phyloP scores from a whole-genome alignment of 2,888 invertebrate genomes.

The Patella ulyssiponensis region DNA sequence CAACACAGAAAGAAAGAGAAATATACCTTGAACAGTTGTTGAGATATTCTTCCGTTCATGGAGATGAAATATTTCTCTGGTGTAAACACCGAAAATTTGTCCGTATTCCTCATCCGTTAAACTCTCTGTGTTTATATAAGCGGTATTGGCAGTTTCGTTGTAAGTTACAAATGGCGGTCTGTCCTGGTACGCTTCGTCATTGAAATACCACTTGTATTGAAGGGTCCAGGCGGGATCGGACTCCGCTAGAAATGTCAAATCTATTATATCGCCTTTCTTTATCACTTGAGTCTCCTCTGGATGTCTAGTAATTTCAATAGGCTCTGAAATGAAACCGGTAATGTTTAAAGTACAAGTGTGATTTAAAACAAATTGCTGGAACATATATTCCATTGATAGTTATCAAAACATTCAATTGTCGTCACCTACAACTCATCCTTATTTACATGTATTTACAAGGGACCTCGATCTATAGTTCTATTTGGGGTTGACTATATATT shows the following conservation, averaged over 20 bases:
- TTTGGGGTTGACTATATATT: too few relatives aligned
- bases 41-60: background rate
- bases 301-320: background rate
- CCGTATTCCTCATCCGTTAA: conserved; percentile 12
- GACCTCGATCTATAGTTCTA: too few relatives aligned
- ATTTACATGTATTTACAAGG: too few relatives aligned
- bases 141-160: background rate
- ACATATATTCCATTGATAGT: too few relatives aligned
- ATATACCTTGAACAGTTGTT: too few relatives aligned
- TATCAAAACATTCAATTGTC: too few relatives aligned
- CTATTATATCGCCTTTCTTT: background rate
- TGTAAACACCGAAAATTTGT: conserved; percentile 6
- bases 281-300: background rate
- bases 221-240: conserved; percentile 13
- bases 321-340: conserved; percentile 1
- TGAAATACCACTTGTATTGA: conserved; percentile 11
- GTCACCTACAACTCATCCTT: too few relatives aligned
- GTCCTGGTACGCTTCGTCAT: background rate
- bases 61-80: background rate
- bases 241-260: background rate
- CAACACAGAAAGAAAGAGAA: too few relatives aligned
- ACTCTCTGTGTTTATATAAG: conserved; percentile 14
- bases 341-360: too few relatives aligned
- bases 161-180: conserved; percentile 3
- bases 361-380: too few relatives aligned